Evolutionary conservation across 2,797 vertebrate species (phyloP).

Genomic region (Catharus ustulatus): DNA sequence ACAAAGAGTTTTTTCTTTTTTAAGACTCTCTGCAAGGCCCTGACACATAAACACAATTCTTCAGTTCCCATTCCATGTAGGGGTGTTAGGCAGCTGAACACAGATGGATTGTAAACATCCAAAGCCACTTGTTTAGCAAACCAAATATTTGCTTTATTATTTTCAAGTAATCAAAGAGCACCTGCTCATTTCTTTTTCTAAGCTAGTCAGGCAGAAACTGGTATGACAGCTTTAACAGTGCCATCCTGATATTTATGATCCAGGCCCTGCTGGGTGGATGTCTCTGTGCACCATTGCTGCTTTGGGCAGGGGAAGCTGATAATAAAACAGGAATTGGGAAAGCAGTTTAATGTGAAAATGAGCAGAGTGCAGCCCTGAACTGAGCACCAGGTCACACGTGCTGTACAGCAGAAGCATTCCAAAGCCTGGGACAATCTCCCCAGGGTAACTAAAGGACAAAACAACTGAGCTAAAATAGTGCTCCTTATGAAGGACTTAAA

Average conservation of each 20-base stretch:
- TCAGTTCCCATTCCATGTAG: neutral
- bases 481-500: neutral
- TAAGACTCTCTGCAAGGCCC: neutral
- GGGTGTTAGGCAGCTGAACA: neutral
- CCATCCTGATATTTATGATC: neutral
- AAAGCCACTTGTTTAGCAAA: constrained; percentile 47
- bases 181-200: constrained; percentile 21
- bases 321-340: neutral
- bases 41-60: constrained; percentile 1
- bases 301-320: neutral
- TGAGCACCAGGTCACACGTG: accelerated
- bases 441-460: neutral
- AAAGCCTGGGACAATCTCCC: neutral
- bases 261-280: neutral
- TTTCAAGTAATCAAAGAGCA: constrained; percentile 42
- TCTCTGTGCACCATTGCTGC: neutral
- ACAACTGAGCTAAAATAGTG: accelerated
- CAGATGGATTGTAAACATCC: constrained; percentile 23
- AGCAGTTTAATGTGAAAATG: neutral
- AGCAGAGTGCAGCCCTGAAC: neutral
- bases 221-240: neutral
- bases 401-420: neutral
- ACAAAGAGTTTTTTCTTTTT: neutral
- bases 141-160: constrained; percentile 43
- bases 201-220: neutral